Conservation (phyloP, 2,113 vertebrate species). For the Laticauda colubrina region DNA sequence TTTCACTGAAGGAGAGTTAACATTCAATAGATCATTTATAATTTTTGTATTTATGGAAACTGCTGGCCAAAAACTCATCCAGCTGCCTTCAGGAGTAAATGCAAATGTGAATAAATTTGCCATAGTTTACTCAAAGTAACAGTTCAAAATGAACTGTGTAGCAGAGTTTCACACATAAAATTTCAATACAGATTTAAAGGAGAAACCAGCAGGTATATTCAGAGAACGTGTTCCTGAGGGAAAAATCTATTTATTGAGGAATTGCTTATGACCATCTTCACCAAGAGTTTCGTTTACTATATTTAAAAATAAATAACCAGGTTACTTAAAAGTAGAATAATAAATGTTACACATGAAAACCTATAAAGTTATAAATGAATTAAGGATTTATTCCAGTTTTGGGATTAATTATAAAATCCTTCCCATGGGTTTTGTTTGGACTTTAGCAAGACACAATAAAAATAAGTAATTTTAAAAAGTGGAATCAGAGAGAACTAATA, state of each 20-base stretch:
- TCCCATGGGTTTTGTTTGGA: neutral
- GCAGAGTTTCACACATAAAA: neutral
- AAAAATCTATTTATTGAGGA: neutral
- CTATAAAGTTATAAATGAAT: neutral
- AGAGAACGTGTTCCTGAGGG: neutral
- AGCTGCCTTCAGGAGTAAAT: neutral
- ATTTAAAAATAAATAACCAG: neutral
- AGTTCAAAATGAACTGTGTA: neutral
- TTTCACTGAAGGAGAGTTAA: neutral
- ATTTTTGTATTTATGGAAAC: neutral
- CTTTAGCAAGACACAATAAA: neutral
- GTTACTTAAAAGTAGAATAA: neutral
- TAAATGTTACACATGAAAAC: neutral
- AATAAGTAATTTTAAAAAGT: neutral
- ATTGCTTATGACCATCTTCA: neutral
- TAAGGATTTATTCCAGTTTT: neutral
- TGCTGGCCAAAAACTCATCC: neutral
- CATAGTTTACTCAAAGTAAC: neutral
- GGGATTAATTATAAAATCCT: neutral
- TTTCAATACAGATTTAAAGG: neutral
- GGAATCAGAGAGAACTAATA: neutral
- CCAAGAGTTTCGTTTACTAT: neutral
- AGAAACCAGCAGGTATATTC: neutral
- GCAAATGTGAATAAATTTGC: neutral
- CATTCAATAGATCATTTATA: neutral